A percentile compares a stretch with the other conserved stretches of the same genome.
phyloP scores from a whole-genome alignment of 2,888 invertebrate species.

The Gryllus longicercus region DNA sequence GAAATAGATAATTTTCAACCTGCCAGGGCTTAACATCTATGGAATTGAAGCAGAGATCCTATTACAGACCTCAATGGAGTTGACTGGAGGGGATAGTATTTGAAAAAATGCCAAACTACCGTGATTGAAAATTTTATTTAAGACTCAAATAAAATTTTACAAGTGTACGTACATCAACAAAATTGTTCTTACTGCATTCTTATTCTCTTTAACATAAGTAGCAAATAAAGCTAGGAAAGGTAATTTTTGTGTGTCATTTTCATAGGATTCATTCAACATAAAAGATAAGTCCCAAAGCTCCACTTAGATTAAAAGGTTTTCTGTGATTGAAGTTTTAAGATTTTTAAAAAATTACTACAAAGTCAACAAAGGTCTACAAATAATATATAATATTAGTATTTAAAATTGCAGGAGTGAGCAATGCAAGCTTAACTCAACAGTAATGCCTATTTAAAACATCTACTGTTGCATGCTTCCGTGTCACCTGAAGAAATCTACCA shows the following conservation, averaged over 20 bases:
- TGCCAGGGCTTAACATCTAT: not conserved
- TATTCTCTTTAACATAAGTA: conserved; percentile 7
- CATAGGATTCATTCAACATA: conserved; percentile 33
- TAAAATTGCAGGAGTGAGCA: conserved; percentile 33
- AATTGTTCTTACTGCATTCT: conserved; percentile 20
- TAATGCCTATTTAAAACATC: conserved; percentile 29
- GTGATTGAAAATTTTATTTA: conserved; percentile 34
- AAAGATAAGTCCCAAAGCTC: conserved; percentile 11
- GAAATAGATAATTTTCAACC: not conserved
- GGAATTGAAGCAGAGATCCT: not conserved
- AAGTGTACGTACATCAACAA: conserved; percentile 34
- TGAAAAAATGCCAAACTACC: conserved; percentile 29
- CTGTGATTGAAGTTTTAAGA: conserved; percentile 35
- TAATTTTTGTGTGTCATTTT: conserved; percentile 23
- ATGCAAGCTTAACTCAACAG: conserved; percentile 34
- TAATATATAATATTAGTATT: conserved; percentile 33
- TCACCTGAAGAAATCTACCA: conserved; percentile 24
- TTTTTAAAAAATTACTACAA: conserved; percentile 31
- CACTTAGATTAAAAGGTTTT: conserved; percentile 24
- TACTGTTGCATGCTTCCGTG: conserved; percentile 33
- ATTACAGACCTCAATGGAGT: conserved; percentile 25
- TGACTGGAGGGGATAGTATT: conserved; percentile 28
- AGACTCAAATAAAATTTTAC: conserved; percentile 36
- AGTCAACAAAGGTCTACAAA: conserved; percentile 34
- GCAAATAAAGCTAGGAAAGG: conserved; percentile 17